Base-by-base conservation (phyloP, 1,140 invertebrate genomes). In the Dendrolimus kikuchii region DNA sequence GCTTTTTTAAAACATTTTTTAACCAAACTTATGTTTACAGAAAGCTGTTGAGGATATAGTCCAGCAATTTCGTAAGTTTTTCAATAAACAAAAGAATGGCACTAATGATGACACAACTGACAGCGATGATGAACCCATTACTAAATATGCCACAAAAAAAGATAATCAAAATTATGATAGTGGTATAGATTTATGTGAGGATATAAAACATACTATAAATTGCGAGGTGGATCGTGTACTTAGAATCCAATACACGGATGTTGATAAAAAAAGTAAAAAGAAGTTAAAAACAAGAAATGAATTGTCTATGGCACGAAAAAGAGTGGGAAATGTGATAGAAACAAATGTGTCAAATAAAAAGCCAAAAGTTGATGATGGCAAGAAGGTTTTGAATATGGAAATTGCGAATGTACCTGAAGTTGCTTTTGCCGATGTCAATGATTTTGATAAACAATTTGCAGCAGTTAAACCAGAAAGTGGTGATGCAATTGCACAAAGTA, bases 81-180 rank as follows among this genome's bases (percentile, higher is more conserved):
- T 72, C 9, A 60, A 66, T 43, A 10, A 37, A 8, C 59, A 67
- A 9, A 47, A 49, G 46, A 51, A 52, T 64, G 40, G 42, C 50
- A 5, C 40, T 39, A 42, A 53, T 5, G 39, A 53, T n/a, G 10
- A n/a, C 4, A 43, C 43, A 39, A 52, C 49, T 9, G 60, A 62
- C 7, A 68, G 69, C 10, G 80, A 81, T 54, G 77, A 85, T 66
- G 74, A 79, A 52, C 82, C 82, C 0, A 83, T 86, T n/a, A 84
- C 71, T 2, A 84, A 80, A 59, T 82, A 84, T 40, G 59, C 63
- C 1, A 78, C 23, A 23, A 23, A 23, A 23, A 23, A 23, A 23
- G 23, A 23, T 3, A 23, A 23, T 23, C 23, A 64, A 43, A 68
- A 69, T 7, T 61, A 71, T 57, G 71, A 78, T 47, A 78, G 65